Base-by-base conservation (phyloP, 2,888 invertebrate species). In the Actias luna region DNA sequence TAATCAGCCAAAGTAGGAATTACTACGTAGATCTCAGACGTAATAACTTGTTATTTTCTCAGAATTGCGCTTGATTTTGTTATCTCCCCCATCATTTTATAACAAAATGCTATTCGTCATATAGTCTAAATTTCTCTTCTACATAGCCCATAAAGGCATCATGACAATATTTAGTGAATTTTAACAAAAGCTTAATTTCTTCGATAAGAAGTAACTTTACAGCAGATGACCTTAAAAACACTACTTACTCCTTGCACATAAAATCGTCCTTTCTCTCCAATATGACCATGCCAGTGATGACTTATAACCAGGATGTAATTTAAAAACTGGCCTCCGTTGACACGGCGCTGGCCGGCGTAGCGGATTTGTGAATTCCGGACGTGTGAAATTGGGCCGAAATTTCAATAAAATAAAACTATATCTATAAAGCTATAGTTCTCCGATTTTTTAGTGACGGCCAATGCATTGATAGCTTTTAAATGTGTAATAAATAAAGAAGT, bases 351-450 rank as follows among this genome's bases (percentile, higher is more conserved):
- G n/a, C n/a, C 31, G 5, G 27, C 16, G 57, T 31, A 57, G 61
- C 55, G 61, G 61, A 61, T 55, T 61, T 14, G 22, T 39, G 14
- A 57, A 61, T 60, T 60, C 60, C 33, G 16, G n/a, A 52, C 50
- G 60, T 29, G 55, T 55, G 50, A 52, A 60, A 46, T 46, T 42
- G 42, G 27, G 18, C 29, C 50, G 31, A 35, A 25, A 16, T 5
- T 36, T 14, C 14, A 55, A 27, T 35, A 55, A 42, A 63, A 67
- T 66, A 57, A 66, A 36, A 50, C 64, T 65, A 50, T 29, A 55
- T 55, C 29, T 8, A 55, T 29, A 55, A 7, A 29, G 0, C 27
- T 55, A 55, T 55, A 29, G n/a, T 5, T 55, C 5, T 16, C n/a
- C 29, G 55, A 55, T 55, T 1, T 5, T 55, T 55, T 55, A 55